phyloP scores from a whole-genome alignment of 1,140 invertebrate species.

The Apis florea region DNA sequence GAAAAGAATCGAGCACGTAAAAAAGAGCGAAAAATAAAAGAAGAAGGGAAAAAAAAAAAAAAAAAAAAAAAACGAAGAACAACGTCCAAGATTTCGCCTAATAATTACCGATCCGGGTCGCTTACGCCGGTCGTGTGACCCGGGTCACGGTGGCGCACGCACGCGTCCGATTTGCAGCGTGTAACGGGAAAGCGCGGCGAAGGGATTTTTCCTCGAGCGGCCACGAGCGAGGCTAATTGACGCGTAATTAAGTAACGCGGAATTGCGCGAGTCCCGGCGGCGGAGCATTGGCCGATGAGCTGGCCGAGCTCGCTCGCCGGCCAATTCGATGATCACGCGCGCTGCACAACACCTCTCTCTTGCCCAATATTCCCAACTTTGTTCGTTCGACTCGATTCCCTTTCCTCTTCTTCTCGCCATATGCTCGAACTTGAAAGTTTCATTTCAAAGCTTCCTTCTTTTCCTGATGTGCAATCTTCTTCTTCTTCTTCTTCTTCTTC shows the following conservation, averaged over 20 bases:
- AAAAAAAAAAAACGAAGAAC: conserved; percentile 1
- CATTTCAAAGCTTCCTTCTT: too few species aligned
- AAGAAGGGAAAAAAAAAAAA: not conserved
- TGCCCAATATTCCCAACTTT: too few species aligned
- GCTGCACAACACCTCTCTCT: not conserved
- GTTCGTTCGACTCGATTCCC: too few species aligned
- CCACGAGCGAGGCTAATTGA: conserved; percentile 26
- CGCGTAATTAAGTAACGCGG: conserved; percentile 45
- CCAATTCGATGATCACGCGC: not conserved
- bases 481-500: too few species aligned
- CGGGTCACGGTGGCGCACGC: conserved; percentile 30
- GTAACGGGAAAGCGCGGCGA: conserved; percentile 52
- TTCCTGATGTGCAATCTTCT: too few species aligned
- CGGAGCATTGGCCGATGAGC: conserved; percentile 18
- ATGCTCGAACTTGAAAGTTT: too few species aligned
- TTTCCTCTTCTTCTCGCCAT: too few species aligned
- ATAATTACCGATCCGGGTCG: conserved; percentile 52
- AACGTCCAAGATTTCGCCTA: conserved; percentile 42
- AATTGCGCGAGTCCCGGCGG: conserved; percentile 19
- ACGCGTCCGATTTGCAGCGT: conserved; percentile 37
- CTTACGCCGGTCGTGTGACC: conserved; percentile 56
- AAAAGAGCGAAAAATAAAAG: not conserved
- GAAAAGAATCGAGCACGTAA: not conserved
- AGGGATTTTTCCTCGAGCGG: conserved; percentile 16
- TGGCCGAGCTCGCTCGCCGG: conserved; percentile 14